Conservation (phyloP, 2,113 vertebrate genomes). For the Papio anubis region DNA sequence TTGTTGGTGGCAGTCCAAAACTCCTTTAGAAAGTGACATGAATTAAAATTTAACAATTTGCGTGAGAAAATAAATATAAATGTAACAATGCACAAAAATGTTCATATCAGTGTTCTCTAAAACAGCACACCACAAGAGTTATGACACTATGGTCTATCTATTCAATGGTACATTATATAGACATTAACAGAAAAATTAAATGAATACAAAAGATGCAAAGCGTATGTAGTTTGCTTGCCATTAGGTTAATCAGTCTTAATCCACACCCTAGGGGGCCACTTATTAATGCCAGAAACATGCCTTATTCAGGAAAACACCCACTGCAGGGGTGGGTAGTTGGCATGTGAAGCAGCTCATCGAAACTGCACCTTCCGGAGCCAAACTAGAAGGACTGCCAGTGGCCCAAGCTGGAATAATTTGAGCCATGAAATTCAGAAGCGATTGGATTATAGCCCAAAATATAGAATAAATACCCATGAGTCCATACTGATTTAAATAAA, state of each 20-base stretch:
- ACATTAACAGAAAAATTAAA: neutral
- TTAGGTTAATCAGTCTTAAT: neutral
- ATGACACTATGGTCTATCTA: rapidly evolving
- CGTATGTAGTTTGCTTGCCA: neutral
- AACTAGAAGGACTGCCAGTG: neutral
- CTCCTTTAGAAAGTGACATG: neutral
- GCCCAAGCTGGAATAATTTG: neutral
- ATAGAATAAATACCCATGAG: neutral
- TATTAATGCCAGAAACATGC: neutral
- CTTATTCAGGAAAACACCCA: neutral
- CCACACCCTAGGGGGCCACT: no score
- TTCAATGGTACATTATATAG: neutral
- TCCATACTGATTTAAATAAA: neutral
- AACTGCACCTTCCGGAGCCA: neutral
- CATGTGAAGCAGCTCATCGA: neutral
- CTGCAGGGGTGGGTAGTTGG: neutral
- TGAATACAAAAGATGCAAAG: neutral
- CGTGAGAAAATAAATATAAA: neutral
- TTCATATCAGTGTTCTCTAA: neutral
- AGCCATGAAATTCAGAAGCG: neutral
- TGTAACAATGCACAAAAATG: neutral
- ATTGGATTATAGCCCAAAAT: neutral
- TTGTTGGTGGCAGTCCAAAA: neutral
- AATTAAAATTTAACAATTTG: neutral
- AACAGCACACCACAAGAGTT: neutral